Percentiles rank a stretch among this genome's conserved stretches.
These are phyloP conservation scores for Sympetrum striolatum DNA, from an alignment of 2,888 invertebrate species.

Conservation along the genomic window DNA sequence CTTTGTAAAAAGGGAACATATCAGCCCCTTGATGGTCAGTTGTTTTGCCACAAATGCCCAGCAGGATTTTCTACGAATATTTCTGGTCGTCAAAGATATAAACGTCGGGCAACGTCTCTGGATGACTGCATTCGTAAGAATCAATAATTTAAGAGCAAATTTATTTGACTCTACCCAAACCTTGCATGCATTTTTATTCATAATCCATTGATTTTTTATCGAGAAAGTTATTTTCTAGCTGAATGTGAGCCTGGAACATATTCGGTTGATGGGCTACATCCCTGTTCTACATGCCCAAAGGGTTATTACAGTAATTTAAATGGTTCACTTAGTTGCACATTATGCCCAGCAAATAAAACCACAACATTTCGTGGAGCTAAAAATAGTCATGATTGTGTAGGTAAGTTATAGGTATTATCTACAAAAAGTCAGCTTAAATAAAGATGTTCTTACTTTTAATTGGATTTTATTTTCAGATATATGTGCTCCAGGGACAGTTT, in stretches of 20 bases:
- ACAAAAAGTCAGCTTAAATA: not conserved
- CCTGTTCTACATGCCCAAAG: constrained; percentile 56
- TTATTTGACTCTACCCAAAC: not conserved
- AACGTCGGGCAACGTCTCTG: constrained; percentile 56
- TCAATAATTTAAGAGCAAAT: constrained; percentile 48
- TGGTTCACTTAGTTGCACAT: constrained; percentile 55
- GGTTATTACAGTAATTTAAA: constrained; percentile 57
- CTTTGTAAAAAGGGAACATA: constrained; percentile 68
- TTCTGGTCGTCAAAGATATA: not conserved
- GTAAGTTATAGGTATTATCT: constrained; percentile 56
- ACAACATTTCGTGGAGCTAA: constrained; percentile 57
- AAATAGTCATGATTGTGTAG: constrained; percentile 63
- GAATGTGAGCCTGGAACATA: constrained; percentile 57
- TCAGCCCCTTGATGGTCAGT: constrained; percentile 64
- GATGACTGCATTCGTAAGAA: constrained; percentile 58
- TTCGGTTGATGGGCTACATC: constrained; percentile 56
- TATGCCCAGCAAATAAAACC: constrained; percentile 54
- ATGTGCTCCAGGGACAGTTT: constrained; percentile 57
- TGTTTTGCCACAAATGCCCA: constrained; percentile 66
- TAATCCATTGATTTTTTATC: not conserved
- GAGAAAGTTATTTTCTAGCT: constrained; percentile 52
- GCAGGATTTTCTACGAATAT: constrained; percentile 64
- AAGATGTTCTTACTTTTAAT: not conserved
- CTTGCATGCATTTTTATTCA: not conserved
- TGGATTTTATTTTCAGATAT: constrained; percentile 53